A percentile compares a stretch with the other conserved stretches of the same genome.
Conservation (phyloP, 2,888 invertebrate species). For the Diploptera punctata region DNA sequence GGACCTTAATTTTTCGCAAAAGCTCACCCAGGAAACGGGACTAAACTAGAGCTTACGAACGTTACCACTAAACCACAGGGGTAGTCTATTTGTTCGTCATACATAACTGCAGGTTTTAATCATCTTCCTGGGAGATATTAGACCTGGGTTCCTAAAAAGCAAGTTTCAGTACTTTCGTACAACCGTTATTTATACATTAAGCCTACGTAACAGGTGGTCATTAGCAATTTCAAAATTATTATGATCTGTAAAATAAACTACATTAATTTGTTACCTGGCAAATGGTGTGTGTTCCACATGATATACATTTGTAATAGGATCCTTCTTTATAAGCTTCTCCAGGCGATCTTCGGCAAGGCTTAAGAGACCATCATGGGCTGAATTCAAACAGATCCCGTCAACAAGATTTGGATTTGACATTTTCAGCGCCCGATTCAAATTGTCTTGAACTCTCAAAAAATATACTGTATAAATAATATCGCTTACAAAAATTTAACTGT, state of each 20-base stretch:
- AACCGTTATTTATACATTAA: not conserved
- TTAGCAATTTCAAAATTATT: not conserved
- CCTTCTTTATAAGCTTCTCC: conserved; percentile 71
- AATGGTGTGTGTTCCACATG: conserved; percentile 84
- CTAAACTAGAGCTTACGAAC: too few species aligned
- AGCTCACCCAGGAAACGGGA: too few species aligned
- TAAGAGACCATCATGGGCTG: conserved; percentile 65
- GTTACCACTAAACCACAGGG: too few species aligned
- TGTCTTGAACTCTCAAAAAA: not conserved
- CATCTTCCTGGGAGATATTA: too few species aligned
- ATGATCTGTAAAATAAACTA: too few species aligned
- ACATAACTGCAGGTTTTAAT: too few species aligned
- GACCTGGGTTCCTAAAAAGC: too few species aligned
- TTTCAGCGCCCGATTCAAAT: conserved; percentile 25
- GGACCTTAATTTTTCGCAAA: too few species aligned
- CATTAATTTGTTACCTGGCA: conserved; percentile 78
- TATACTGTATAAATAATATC: too few species aligned
- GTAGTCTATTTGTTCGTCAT: too few species aligned
- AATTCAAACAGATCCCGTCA: conserved; percentile 38
- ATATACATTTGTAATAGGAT: conserved; percentile 78
- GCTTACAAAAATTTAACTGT: too few species aligned
- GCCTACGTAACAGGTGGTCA: not conserved
- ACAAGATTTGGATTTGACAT: conserved; percentile 38
- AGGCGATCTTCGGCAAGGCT: conserved; percentile 73
- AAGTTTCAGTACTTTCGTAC: too few species aligned